Evolutionary conservation across 1,140 invertebrate genomes (phyloP).

Genomic region (Grapholita molesta): DNA sequence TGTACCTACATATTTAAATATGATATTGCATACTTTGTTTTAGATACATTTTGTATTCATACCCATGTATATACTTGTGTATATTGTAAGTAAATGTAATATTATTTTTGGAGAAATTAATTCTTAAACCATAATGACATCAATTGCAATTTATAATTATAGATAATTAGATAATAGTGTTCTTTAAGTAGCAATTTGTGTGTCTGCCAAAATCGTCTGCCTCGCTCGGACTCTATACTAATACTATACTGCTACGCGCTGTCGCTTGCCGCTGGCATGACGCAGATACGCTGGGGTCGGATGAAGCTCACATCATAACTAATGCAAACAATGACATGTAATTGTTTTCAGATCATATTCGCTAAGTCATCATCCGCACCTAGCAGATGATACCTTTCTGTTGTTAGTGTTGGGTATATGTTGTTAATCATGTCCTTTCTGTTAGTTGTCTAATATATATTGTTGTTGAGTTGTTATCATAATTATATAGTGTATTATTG

Average conservation of each 20-base stretch:
- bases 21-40: no score
- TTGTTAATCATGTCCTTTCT: background rate
- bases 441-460: conserved; percentile 6
- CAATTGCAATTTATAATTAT: no score
- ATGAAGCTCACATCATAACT: conserved; percentile 24
- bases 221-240: conserved; percentile 3
- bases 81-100: no score
- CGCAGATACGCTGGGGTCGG: conserved; percentile 46
- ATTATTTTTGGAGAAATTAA: no score
- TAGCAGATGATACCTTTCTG: conserved; percentile 4
- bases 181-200: background rate
- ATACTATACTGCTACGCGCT: conserved; percentile 44
- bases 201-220: background rate
- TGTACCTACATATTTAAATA: no score
- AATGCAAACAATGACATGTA: background rate
- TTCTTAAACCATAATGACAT: no score
- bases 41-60: no score
- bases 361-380: conserved; percentile 5
- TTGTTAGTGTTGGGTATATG: background rate
- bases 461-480: no score
- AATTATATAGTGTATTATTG: conserved; percentile 13
- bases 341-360: background rate
- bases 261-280: conserved; percentile 53
- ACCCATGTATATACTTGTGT: no score
- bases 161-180: background rate